Base-by-base conservation (phyloP, 2,888 invertebrate species). In the Cephus sareptanus region DNA sequence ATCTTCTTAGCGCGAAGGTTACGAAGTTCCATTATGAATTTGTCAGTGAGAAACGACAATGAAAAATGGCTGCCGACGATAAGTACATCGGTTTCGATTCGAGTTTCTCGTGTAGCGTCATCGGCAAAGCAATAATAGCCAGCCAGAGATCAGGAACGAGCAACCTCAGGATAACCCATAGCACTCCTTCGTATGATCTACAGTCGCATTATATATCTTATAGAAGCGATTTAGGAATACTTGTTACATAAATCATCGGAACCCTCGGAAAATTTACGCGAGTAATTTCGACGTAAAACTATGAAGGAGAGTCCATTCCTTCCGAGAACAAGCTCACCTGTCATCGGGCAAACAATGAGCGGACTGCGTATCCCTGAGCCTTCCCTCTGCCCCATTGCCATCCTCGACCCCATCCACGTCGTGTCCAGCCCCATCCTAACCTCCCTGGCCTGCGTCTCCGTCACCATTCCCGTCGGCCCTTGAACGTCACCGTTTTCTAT, bases 251-350 rank as follows among this genome's bases (percentile, higher is more conserved):
- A 84, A 83, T 84, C 83, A 83, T 79, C n/a, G 76, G 78, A 73
- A 74, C 77, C 75, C 78, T 33, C 34, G 75, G 80, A 40, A 83
- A 82, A 85, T 85, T 85, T 82, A 81, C 82, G 82, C 82, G 79
- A 83, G 76, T 82, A 84, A 83, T 83, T 83, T 85, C 81, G 73
- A 77, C 75, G 77, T 77, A 80, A 82, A 84, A 82, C 79, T 76
- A 82, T 34, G 71, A 68, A 81, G 76, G 77, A 79, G 79, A 81
- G 73, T 81, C 83, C 83, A 81, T 86, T 87, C 81, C 83, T 83
- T 82, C 81, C 81, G 77, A 81, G 83, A 86, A 86, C 83, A 84
- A 84, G 82, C 82, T 85, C 84, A 89, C 86, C 88, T 89, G 88
- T 88, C 87, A 84, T 85, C 83, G 80, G 76, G 78, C 83, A 80